Base-by-base conservation (phyloP, 1,140 invertebrate species). In the Trissolcus basalis region DNA sequence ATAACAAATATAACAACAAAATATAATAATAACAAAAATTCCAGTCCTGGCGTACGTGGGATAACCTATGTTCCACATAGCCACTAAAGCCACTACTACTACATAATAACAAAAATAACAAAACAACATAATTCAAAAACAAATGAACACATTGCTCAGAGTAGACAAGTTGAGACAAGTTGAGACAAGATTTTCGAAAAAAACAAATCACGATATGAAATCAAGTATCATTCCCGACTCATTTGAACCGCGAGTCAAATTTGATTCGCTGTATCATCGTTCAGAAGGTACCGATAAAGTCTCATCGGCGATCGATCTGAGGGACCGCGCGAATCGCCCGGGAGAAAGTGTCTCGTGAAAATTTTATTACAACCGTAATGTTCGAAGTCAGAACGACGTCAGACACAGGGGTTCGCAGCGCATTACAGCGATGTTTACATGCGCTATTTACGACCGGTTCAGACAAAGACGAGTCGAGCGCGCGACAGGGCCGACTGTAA, bases 351-450 rank as follows among this genome's bases (percentile, higher is more conserved):
- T 70, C 60, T 76, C 55, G 41, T 70, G 54, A 76, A 76, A 70
- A 60, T 16, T 70, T 70, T 65, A 69, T 69, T 69, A 55, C 49
- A 76, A 60, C n/a, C 45, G 55, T 76, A 76, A 76, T 54, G 65
- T 76, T 56, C 14, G 44, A 11, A 35, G 49, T 59, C 36, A 41
- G 15, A 64, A 64, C 12, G 53, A 75, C 59, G 45, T 54, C 14
- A 69, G 59, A 54, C 58, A 56, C 9, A 36, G 0, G 19, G 9
- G 54, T 41, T 56, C 39, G 63, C 53, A 35, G 19, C 35, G 16
- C 58, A 55, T 64, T 63, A 63, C 63, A 39, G 0, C 27, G 63
- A 58, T 74, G 58, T 68, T 68, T 54, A 75, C 36, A 60, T 43
- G 51, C 35, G 15, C 59, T 53, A 39, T 58, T 69, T 48, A 69